Evolutionary conservation across 2,888 invertebrate species (phyloP).

Genomic region (Cephus pygmeus): DNA sequence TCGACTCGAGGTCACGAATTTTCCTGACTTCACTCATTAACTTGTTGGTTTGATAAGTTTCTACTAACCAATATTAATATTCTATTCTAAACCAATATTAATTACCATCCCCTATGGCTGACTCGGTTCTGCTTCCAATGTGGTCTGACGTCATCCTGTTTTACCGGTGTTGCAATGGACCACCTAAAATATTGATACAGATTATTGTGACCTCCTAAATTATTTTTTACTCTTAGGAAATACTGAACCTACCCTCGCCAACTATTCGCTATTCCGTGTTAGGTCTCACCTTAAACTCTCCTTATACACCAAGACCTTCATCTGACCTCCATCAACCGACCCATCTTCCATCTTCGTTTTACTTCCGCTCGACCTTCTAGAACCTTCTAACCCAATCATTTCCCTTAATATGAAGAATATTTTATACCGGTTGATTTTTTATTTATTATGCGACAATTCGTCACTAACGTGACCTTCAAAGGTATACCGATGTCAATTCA

Average conservation of each 20-base stretch:
- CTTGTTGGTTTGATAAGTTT: neutral
- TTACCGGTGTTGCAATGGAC: neutral
- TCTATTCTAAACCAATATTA: neutral
- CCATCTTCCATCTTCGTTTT: no score
- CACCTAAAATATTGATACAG: neutral
- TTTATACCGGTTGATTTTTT: neutral
- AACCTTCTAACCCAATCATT: neutral
- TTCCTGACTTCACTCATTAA: neutral
- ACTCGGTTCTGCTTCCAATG: no score
- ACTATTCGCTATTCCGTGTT: neutral
- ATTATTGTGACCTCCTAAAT: neutral
- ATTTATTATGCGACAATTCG: neutral
- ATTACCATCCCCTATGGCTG: neutral
- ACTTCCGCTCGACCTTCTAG: neutral
- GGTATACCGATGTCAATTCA: neutral
- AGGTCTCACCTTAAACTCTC: neutral
- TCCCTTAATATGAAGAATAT: neutral
- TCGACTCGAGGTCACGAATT: neutral
- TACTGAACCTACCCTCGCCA: neutral
- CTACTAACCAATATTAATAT: neutral
- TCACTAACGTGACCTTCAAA: neutral
- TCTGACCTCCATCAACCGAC: no score
- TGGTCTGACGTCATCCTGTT: neutral
- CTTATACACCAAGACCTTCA: neutral
- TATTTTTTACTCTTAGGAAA: neutral